Evolutionary conservation across 2,888 invertebrate species (phyloP).

Genomic region (Luffia ferchaultella): DNA sequence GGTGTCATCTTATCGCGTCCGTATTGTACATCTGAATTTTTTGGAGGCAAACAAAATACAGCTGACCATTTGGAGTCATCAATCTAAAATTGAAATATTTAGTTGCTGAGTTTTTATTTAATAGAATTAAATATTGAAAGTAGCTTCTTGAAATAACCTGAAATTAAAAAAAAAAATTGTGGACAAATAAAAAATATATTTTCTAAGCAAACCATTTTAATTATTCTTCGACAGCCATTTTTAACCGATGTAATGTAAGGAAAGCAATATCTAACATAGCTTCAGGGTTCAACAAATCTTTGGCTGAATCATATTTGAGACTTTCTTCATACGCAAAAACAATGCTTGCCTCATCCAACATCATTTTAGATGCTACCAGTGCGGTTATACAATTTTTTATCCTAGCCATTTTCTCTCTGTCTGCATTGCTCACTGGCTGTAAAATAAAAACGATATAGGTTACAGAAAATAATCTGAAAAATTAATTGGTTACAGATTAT

Average conservation of each 20-base stretch:
- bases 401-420: constrained; percentile 88
- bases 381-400: constrained; percentile 90
- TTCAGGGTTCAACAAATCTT: constrained; percentile 83
- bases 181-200: no score
- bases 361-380: constrained; percentile 85
- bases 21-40: no score
- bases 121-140: no score
- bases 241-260: constrained; percentile 77
- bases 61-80: no score
- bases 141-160: no score
- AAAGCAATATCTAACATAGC: constrained; percentile 85
- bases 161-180: no score
- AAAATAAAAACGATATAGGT: neutral
- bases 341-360: constrained; percentile 92
- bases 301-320: constrained; percentile 75
- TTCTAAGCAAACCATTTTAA: no score
- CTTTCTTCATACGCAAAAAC: constrained; percentile 92
- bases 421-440: constrained; percentile 73
- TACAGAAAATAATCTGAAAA: neutral
- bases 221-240: constrained; percentile 41
- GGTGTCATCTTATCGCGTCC: no score
- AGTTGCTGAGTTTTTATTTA: no score
- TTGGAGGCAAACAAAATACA: no score
- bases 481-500: neutral
- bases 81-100: no score